Conservation (phyloP, 2,113 vertebrate species). For the Eulemur rufifrons region DNA sequence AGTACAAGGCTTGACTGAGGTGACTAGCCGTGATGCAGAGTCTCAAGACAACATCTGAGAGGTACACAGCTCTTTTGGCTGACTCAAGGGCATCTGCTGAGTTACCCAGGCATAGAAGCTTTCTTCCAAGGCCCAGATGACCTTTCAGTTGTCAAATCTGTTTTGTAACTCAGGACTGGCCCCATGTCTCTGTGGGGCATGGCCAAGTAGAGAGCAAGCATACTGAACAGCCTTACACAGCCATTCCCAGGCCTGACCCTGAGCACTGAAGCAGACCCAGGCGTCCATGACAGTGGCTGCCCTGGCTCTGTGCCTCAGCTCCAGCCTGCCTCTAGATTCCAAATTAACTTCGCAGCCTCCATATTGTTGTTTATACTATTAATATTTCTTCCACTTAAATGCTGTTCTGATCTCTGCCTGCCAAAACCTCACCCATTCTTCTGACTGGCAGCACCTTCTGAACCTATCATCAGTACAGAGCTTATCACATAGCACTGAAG, state of each 20-base stretch:
- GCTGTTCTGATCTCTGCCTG: not conserved
- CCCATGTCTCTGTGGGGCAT: constrained; percentile 86
- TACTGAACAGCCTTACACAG: constrained; percentile 95
- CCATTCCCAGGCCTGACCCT: constrained; percentile 93
- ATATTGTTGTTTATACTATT: not conserved
- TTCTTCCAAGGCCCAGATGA: constrained; percentile 92
- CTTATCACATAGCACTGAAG: not conserved
- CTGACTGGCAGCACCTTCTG: not conserved
- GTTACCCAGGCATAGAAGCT: constrained; percentile 93
- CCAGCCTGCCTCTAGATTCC: not conserved
- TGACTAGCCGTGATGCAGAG: constrained; percentile 94
- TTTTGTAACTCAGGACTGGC: constrained; percentile 77
- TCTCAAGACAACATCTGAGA: constrained; percentile 92
- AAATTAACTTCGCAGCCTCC: not conserved
- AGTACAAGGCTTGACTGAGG: constrained; percentile 94
- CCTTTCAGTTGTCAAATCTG: constrained; percentile 90
- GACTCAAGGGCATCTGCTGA: constrained; percentile 92
- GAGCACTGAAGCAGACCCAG: constrained; percentile 93
- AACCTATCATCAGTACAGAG: not conserved
- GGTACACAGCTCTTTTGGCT: constrained; percentile 92
- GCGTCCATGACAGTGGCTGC: constrained; percentile 87
- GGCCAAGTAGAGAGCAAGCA: constrained; percentile 89
- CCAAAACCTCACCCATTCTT: not conserved
- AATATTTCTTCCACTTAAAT: not conserved
- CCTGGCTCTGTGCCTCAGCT: not conserved